Evolutionary conservation across 2,888 invertebrate genomes (phyloP).

Genomic region (Ectobius pallidus): DNA sequence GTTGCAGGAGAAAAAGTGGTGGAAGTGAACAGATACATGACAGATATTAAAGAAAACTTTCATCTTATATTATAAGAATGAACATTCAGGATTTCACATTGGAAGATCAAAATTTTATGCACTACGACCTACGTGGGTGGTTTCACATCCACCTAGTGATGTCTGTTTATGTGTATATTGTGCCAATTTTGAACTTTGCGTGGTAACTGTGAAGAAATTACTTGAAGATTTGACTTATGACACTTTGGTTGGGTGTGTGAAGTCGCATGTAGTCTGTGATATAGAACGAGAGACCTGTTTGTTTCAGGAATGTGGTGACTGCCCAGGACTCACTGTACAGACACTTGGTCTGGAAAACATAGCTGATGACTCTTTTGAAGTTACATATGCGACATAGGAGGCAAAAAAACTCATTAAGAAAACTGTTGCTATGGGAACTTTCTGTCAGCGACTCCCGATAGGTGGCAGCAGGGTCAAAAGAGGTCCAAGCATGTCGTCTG

Average conservation of each 20-base stretch:
- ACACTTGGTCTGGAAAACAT: too few species aligned
- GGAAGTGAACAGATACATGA: conserved; percentile 37
- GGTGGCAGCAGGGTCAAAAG: too few species aligned
- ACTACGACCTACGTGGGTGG: conserved; percentile 34
- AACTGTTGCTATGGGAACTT: too few species aligned
- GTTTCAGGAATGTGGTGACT: too few species aligned
- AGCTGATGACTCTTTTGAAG: too few species aligned
- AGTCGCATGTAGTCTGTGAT: too few species aligned
- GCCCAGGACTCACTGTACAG: too few species aligned
- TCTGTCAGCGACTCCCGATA: too few species aligned
- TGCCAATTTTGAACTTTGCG: conserved; percentile 37
- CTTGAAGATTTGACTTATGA: conserved; percentile 16
- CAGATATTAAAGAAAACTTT: conserved; percentile 33
- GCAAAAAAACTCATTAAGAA: too few species aligned
- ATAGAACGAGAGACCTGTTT: too few species aligned
- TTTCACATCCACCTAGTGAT: conserved; percentile 19
- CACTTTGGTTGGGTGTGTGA: background rate
- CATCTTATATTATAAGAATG: conserved; percentile 7
- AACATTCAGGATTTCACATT: conserved; percentile 28
- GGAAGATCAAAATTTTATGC: conserved; percentile 36
- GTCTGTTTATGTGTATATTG: conserved; percentile 38
- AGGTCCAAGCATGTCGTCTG: too few species aligned
- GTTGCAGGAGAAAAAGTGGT: conserved; percentile 34
- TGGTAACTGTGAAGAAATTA: conserved; percentile 30
- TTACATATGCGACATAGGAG: too few species aligned